Percentiles rank a stretch among this genome's conserved stretches.
Conservation (phyloP, 2,888 invertebrate species). For the Melinaea menophilus region DNA sequence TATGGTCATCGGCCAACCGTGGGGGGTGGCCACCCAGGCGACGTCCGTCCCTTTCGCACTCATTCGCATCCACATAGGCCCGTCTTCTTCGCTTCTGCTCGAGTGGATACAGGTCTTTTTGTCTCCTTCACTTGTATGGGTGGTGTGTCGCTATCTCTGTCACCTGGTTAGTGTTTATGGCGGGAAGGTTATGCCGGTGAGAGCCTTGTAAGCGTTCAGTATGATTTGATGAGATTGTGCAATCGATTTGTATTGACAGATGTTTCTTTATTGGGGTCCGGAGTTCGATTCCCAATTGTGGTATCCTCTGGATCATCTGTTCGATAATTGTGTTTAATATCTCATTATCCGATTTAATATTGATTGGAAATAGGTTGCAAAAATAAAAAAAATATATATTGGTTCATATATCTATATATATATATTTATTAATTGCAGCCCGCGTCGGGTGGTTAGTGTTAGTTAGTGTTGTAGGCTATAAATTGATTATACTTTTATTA, state of each 20-base stretch:
- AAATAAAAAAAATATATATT: background rate
- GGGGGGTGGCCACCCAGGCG: conserved; percentile 78
- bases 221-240: conserved; percentile 23
- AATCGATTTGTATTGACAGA: conserved; percentile 48
- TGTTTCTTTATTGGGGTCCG: conserved; percentile 41
- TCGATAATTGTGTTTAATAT: conserved; percentile 21
- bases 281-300: conserved; percentile 32
- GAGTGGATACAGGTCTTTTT: conserved; percentile 46
- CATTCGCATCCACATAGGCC: conserved; percentile 38
- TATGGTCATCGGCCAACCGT: conserved; percentile 78
- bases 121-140: conserved; percentile 46
- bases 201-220: conserved; percentile 30
- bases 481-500: too few species aligned
- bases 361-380: conserved; percentile 7
- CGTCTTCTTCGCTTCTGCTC: conserved; percentile 56
- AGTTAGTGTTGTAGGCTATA: too few species aligned
- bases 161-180: conserved; percentile 55
- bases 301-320: conserved; percentile 37
- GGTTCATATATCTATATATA: too few species aligned
- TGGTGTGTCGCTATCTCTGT: conserved; percentile 32
- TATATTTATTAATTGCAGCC: too few species aligned
- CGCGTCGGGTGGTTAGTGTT: too few species aligned
- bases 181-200: conserved; percentile 59
- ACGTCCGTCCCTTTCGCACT: conserved; percentile 48
- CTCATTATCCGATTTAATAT: conserved; percentile 16